Evolutionary conservation across 1,140 invertebrate species (phyloP), one percentile per base, ranked within the genome.

Genomic region (Magallana angulata): DNA sequence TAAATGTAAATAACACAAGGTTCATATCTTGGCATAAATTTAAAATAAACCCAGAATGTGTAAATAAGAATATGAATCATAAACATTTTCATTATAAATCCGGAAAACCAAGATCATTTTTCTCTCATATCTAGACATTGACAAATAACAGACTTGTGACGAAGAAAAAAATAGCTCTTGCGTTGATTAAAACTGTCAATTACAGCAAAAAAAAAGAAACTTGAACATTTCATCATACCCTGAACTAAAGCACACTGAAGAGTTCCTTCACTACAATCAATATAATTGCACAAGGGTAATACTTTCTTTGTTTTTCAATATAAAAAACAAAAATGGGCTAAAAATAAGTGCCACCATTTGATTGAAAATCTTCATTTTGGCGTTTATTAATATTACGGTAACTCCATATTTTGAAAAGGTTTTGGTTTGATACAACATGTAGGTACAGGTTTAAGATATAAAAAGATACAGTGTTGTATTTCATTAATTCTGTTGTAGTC

Each of bases 301-400:
- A 12, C 36, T 76, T 76, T 76, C 7, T 30, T 36, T 30, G 11
- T 76, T 24, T 30, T 8, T 30, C 12, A 76, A 76, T 24, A 76
- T 76, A 30, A 48, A 30, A 9, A 48, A 76, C 30, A 76, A 11
- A 76, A 76, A 4, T 76, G 36, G 68, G 68, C 68, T 30, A 76
- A 48, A 76, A 30, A 12, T 12, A 76, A 76, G 7, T 30, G 24
- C 68, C 68, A 48, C 68, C n/a, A 71, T 76, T 76, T 76, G 68
- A 76, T 76, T 76, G 68, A 76, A 11, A 76, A 76, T 30, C 68
- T 76, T 64, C 68, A 7, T 76, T 76, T 76, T 76, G 68, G 24
- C 68, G 30, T 24, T 24, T 11, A 14, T 76, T 30, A 36, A 76
- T 30, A 76, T 30, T 12, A 76, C 9, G 7, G 68, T 30, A 18